Conservation (phyloP, 2,888 invertebrate genomes). For the Dynastes tityus region DNA sequence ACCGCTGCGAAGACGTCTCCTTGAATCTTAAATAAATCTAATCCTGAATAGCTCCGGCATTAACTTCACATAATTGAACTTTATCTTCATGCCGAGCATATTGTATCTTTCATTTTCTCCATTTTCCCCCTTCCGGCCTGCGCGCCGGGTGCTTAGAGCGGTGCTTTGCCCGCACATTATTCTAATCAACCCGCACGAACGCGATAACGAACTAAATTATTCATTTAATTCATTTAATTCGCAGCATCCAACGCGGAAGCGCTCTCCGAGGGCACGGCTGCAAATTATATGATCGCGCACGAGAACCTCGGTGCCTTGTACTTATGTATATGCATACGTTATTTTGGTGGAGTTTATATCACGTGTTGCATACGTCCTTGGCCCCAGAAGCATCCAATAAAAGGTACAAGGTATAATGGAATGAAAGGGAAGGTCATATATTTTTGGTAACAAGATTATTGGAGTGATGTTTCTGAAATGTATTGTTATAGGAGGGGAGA, state of each 20-base stretch:
- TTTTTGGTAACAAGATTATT: too few species aligned
- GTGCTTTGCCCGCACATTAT: slow-evolving; percentile 10
- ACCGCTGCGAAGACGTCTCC: not conserved
- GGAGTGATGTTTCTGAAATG: too few species aligned
- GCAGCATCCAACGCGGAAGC: slow-evolving; percentile 7
- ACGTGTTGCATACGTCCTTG: too few species aligned
- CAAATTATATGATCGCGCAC: slow-evolving; percentile 7
- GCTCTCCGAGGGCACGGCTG: not conserved
- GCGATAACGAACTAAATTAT: slow-evolving; percentile 23
- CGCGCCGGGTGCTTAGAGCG: not conserved
- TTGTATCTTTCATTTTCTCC: slow-evolving; percentile 3
- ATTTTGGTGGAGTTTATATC: too few species aligned
- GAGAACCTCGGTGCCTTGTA: not conserved
- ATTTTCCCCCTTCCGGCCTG: not conserved
- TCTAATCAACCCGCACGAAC: slow-evolving; percentile 16
- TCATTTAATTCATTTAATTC: slow-evolving; percentile 15
- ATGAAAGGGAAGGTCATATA: too few species aligned
- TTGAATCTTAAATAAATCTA: not conserved
- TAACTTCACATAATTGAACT: slow-evolving; percentile 10
- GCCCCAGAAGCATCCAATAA: too few species aligned
- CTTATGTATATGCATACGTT: not conserved
- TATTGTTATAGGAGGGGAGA: too few species aligned
- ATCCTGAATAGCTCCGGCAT: not conserved
- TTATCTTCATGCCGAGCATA: slow-evolving; percentile 7
- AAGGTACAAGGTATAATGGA: too few species aligned